Base-by-base conservation (phyloP, 2,113 vertebrate genomes). In the Tamias sibiricus region DNA sequence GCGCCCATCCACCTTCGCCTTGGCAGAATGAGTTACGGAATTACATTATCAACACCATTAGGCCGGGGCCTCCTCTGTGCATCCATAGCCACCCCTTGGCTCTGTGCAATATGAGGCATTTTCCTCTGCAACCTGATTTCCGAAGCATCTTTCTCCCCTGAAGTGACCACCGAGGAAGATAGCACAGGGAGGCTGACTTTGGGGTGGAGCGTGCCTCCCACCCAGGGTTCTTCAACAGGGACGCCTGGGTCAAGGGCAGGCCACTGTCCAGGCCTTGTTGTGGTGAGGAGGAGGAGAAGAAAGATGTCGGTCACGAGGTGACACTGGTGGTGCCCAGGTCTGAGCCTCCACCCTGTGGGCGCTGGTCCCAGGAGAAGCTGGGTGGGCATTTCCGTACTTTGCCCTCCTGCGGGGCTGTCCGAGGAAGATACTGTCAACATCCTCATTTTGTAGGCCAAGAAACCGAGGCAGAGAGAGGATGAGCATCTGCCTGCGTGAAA, bases 21-120 rank as follows among this genome's bases (percentile, higher is more conserved):
- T 79, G 86, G 95, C 93, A 91, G 96, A 13, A 96, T 95, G 97
- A 96, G 91, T 98, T 94, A 97, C 57, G 2, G 88, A 80, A 95
- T 83, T 35, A 42, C 69, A 97, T 97, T 96, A 96, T 24, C 95
- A 35, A 6, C 14, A 95, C 96, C 96, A 96, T 96, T 79, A 96
- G 91, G 77, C 82, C 5, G 17, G 2, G 47, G 62, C 82, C 94
- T 68, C 91, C 77, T 91, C 74, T 37, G 77, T 49, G 42, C 57
- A 24, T 68, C 79, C 66, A 8, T 0, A 0, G 79, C 26, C 52
- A 52, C 64, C 79, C 92, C 92, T 90, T 4, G 0, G 74, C 88
- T 62, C 93, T 59, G 87, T 49, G 54, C 28, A 71, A 69, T 47
- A 77, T 7, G 64, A 93, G 72, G 85, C 57, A 9, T 81, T 93